phyloP scores from a whole-genome alignment of 2,113 vertebrate genomes.

The Salvelinus alpinus region DNA sequence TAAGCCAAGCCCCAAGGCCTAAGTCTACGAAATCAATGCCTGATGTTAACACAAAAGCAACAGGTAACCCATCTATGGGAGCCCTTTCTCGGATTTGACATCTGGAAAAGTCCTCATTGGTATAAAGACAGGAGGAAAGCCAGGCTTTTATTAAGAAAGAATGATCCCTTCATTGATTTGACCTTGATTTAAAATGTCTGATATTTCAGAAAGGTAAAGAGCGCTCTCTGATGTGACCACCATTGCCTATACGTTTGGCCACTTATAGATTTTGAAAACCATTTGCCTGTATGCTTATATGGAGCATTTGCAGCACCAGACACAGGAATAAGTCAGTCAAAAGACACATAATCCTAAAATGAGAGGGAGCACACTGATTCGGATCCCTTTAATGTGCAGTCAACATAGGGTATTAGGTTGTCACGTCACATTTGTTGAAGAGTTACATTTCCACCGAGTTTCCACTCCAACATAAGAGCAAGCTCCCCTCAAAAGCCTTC shows the following conservation, averaged over 20 bases:
- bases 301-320: slow-evolving; percentile 1
- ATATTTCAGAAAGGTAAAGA: slow-evolving; percentile 29
- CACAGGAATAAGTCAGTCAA: slow-evolving; percentile 10
- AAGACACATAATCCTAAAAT: slow-evolving; percentile 2
- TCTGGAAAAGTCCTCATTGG: slow-evolving; percentile 57
- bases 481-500: too few relatives aligned
- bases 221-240: slow-evolving; percentile 32
- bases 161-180: slow-evolving; percentile 46
- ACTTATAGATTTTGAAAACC: slow-evolving; percentile 12
- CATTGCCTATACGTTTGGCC: slow-evolving; percentile 7
- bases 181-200: slow-evolving; percentile 28
- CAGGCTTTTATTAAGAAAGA: slow-evolving; percentile 35
- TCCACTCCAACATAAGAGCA: not conserved
- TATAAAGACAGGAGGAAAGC: slow-evolving; percentile 43
- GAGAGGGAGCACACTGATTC: not conserved
- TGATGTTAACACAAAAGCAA: slow-evolving; percentile 50
- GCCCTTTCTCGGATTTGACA: slow-evolving; percentile 45
- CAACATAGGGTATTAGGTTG: not conserved
- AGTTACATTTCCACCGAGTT: not conserved
- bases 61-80: slow-evolving; percentile 46
- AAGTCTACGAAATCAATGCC: slow-evolving; percentile 56
- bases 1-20: slow-evolving; percentile 38
- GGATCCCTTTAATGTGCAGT: not conserved
- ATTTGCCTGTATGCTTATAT: not conserved
- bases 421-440: not conserved